phyloP scores from a whole-genome alignment of 2,797 vertebrate species.

The Coendou prehensilis region DNA sequence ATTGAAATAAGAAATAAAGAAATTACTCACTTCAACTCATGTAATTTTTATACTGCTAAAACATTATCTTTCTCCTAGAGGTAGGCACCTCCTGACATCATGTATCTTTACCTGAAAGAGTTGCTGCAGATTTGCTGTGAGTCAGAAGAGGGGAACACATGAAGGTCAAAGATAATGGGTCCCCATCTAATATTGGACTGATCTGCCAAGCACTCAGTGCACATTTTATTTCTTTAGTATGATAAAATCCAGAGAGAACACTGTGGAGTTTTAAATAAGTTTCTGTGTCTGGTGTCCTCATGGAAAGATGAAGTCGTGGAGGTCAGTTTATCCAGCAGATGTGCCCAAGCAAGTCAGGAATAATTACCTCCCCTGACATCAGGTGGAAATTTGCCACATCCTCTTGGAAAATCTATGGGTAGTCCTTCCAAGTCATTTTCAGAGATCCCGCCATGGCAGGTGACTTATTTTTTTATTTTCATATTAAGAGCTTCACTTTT shows the following conservation, averaged over 20 bases:
- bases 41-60: conserved; percentile 41
- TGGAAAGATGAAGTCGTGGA: conserved; percentile 58
- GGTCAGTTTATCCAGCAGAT: conserved; percentile 64
- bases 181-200: conserved; percentile 32
- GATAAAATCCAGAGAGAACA: conserved; percentile 63
- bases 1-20: conserved; percentile 73
- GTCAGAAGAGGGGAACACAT: background rate
- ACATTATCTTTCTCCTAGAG: background rate
- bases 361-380: conserved; percentile 76
- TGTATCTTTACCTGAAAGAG: background rate
- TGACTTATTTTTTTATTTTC: conserved; percentile 70
- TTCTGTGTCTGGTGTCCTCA: conserved; percentile 51
- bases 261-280: conserved; percentile 53
- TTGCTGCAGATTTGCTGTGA: conserved; percentile 49
- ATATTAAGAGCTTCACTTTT: conserved; percentile 63
- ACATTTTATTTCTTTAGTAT: conserved; percentile 67
- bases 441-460: background rate
- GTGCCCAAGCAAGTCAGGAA: conserved; percentile 50
- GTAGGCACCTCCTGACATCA: background rate
- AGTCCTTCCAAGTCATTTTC: conserved; percentile 49
- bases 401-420: conserved; percentile 4
- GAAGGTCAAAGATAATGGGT: conserved; percentile 71
- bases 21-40: conserved; percentile 76
- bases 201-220: conserved; percentile 47
- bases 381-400: background rate